Evolutionary conservation across 2,797 vertebrate genomes (phyloP), one percentile per base, ranked within the genome.

Genomic region (Columba guinea): DNA sequence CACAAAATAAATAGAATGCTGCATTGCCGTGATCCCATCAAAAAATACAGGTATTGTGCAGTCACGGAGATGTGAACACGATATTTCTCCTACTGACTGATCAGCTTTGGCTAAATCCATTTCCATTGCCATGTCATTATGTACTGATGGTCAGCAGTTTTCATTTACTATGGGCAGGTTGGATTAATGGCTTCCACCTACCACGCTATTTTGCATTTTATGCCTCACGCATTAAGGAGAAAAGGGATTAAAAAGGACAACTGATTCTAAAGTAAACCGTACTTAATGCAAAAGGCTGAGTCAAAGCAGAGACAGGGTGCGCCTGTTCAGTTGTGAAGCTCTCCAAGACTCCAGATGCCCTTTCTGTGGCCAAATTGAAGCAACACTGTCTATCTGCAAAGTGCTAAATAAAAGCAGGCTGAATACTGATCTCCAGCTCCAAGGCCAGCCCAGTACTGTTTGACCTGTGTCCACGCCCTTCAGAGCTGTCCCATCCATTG

Each of bases 31-130:
- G 21, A 3, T 41, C 7, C 56, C 1, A 0, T 0, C 58, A 1
- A 21, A 11, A 30, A 51, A 56, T 3, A 11, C 32, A 5, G 53
- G 53, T 48, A 3, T 7, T 19, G 28, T 0, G 1, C 58, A 27
- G 51, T 0, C 49, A 37, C 1, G 0, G n/a, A 6, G 56, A 30
- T 1, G 18, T 11, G 44, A 51, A 2, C 0, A 1, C 13, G 6
- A 14, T 9, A 3, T 30, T 37, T 28, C 49, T 53, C 34, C 34
- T 3, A 0, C 9, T 19, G 10, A 18, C 5, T 4, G 26, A 5
- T 17, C 30, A 16, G 63, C 49, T 52, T 18, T 1, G 58, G 23
- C 64, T 44, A 10, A 9, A 58, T 5, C 20, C n/a, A 10, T 23
- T 65, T 12, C 62, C 48, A 11, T 1, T 28, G 17, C 14, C 19